Evolutionary conservation across 1,140 invertebrate species (phyloP), one percentile per base, ranked within the genome.

Genomic region (Holcopasites calliopsidis): DNA sequence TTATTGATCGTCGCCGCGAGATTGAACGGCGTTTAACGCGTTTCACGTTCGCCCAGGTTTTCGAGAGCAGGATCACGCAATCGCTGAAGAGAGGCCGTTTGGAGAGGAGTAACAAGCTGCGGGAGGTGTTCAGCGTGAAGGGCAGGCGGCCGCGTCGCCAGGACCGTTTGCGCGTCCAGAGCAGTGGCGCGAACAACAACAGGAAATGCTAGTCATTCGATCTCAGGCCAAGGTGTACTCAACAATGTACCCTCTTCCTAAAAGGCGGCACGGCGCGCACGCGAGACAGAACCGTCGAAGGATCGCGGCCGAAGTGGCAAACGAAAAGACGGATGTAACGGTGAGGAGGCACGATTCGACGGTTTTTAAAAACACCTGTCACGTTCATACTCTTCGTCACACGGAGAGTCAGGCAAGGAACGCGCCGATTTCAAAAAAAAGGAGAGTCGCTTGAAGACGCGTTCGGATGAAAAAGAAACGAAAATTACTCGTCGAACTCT

Each of bases 101-200:
- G 50, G 93, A 94, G 69, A 93, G 94, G 72, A 89, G 90, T 82
- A 95, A 95, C 89, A 95, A 95, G 91, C 93, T 93, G 85, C 92
- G 93, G 83, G 94, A 95, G 87, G 91, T 93, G 58, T 93, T 93
- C 83, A 92, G 92, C 77, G 83, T 78, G 28, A 90, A 87, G 50
- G 83, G 86, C 62, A 86, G 82, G 13, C 93, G 94, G 71, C 93
- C 94, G 83, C 93, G 93, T 79, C 93, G 93, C 65, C 93, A 93
- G 76, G 93, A 94, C 70, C 93, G 94, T 72, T 93, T 95, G 83
- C 93, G 93, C 76, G 92, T 94, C 83, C 93, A 93, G 82, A 93
- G 94, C 85, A 95, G 94, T 79, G 93, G 93, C 79, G 94, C 93
- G 74, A 95, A 95, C 89, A 95, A 95, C 92, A 95, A 95, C 88